Percentiles rank a stretch among this genome's conserved stretches.
These are phyloP conservation scores for Empis livida DNA, from an alignment of 2,888 invertebrate species.

Conservation along the genomic window DNA sequence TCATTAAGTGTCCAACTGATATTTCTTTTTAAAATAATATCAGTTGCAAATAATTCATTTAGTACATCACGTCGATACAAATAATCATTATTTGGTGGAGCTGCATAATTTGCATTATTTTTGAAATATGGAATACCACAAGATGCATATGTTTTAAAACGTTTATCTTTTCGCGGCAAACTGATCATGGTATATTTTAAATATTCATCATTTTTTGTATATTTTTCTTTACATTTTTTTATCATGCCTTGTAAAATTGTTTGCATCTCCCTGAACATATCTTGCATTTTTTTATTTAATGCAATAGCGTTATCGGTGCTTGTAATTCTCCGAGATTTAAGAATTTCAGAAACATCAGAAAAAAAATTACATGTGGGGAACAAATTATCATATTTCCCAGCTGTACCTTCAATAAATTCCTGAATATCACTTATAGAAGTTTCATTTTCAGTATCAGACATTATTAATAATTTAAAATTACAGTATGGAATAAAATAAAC, in stretches of 20 bases:
- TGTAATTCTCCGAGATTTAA: neutral
- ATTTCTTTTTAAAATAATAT: conserved; percentile 31
- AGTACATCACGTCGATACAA: conserved; percentile 30
- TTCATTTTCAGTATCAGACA: no score
- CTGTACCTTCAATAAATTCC: no score
- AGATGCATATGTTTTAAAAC: conserved; percentile 24
- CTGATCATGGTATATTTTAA: conserved; percentile 8
- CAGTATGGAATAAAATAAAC: no score
- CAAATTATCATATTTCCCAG: no score
- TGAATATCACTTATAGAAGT: no score
- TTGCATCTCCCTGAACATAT: conserved; percentile 18
- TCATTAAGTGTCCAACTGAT: conserved; percentile 46
- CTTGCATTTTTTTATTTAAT: conserved; percentile 23
- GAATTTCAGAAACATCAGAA: neutral
- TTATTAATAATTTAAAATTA: no score
- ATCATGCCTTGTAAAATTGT: conserved; percentile 16
- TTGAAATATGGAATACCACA: conserved; percentile 56
- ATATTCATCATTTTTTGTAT: conserved; percentile 19
- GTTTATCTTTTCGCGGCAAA: conserved; percentile 1
- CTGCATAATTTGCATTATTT: conserved; percentile 41
- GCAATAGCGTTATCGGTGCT: conserved; percentile 17
- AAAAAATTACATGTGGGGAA: no score
- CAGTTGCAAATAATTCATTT: conserved; percentile 36
- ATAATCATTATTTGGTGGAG: conserved; percentile 48
- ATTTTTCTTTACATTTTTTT: conserved; percentile 17